phyloP scores from a whole-genome alignment of 2,888 invertebrate species.

The Herminia tarsipennalis region DNA sequence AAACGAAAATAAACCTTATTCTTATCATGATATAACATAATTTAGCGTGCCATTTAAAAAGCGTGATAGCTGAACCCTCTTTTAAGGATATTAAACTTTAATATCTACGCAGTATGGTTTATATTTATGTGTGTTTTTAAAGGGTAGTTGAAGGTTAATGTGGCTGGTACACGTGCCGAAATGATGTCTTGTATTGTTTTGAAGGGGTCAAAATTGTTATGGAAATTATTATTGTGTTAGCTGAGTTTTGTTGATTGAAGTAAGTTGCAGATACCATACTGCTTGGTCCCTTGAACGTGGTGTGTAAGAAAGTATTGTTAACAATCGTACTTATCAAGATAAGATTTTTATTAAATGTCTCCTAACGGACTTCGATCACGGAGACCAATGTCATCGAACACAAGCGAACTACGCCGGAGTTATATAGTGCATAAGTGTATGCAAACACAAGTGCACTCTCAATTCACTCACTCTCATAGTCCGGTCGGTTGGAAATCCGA shows the following conservation, averaged over 20 bases:
- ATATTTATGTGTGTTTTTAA: constrained; percentile 9
- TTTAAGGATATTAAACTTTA: constrained; percentile 12
- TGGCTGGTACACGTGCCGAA: constrained; percentile 57
- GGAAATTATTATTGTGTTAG: constrained; percentile 28
- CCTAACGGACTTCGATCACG: no score
- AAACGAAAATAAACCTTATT: constrained; percentile 31
- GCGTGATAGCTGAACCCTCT: constrained; percentile 25
- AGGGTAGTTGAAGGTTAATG: constrained; percentile 32
- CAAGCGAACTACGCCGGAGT: no score
- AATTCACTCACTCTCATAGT: no score
- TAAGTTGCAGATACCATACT: not conserved
- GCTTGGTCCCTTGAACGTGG: no score
- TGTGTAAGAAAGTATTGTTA: no score
- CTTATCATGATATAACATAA: constrained; percentile 7
- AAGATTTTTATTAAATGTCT: no score
- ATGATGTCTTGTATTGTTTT: constrained; percentile 35
- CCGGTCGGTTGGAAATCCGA: no score
- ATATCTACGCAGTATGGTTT: not conserved
- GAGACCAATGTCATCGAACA: no score
- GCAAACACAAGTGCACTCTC: no score
- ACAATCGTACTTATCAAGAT: no score
- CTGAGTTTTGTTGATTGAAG: not conserved
- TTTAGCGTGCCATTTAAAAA: constrained; percentile 16
- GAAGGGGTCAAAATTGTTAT: constrained; percentile 35
- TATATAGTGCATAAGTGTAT: no score